Percentiles rank a stretch among this genome's conserved stretches.
phyloP scores from a whole-genome alignment of 2,797 vertebrate genomes.

The Neoniphon sammara region DNA sequence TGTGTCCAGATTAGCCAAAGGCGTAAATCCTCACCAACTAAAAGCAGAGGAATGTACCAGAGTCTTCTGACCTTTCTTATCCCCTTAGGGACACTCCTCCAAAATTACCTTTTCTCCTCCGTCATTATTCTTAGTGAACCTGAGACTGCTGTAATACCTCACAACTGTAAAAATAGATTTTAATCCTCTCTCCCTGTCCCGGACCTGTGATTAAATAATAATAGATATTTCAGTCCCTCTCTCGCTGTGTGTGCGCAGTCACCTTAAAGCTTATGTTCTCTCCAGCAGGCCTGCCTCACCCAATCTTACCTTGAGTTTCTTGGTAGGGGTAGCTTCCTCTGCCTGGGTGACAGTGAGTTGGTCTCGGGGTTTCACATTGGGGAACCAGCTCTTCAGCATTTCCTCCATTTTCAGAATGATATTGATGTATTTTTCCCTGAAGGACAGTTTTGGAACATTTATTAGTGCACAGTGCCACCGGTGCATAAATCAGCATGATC shows the following conservation, averaged over 20 bases:
- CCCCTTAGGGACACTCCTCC: conserved; percentile 53
- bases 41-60: conserved; percentile 62
- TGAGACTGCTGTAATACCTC: conserved; percentile 67
- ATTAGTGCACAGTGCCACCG: neutral
- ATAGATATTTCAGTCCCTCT: conserved; percentile 65
- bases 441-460: conserved; percentile 19
- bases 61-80: conserved; percentile 60
- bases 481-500: conserved; percentile 16
- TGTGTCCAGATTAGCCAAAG: conserved; percentile 49
- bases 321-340: conserved; percentile 73
- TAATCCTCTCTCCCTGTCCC: conserved; percentile 71
- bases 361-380: conserved; percentile 79
- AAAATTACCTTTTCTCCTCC: conserved; percentile 71
- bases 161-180: conserved; percentile 73
- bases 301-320: conserved; percentile 82
- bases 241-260: conserved; percentile 29
- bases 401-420: conserved; percentile 88
- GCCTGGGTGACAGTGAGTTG: conserved; percentile 66
- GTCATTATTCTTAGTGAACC: conserved; percentile 74
- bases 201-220: conserved; percentile 77
- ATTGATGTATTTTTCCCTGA: conserved; percentile 82
- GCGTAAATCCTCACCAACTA: conserved; percentile 59
- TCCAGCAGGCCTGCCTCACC: conserved; percentile 35
- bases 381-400: conserved; percentile 88
- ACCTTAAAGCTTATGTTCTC: conserved; percentile 56